Conservation (phyloP, 2,797 vertebrate species). For the Crossoptilon crossoptilon region DNA sequence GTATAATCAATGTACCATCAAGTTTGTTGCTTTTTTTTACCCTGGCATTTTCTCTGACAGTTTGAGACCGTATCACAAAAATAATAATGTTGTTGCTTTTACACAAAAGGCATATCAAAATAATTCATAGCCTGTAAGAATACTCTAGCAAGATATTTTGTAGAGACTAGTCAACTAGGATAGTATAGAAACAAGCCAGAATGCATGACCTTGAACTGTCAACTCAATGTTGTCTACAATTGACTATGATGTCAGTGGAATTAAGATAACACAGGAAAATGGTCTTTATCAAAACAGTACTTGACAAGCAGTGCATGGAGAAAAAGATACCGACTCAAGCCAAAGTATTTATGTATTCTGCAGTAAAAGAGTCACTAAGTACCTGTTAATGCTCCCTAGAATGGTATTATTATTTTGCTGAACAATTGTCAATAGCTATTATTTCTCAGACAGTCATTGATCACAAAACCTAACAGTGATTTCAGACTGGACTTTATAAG, state of each 20-base stretch:
- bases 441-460: background rate
- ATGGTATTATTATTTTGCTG: background rate
- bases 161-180: background rate
- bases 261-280: background rate
- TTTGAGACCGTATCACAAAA: slow-evolving; percentile 1
- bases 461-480: background rate
- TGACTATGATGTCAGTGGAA: background rate
- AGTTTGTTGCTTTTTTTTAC: background rate
- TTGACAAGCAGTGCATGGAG: background rate
- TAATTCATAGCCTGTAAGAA: background rate
- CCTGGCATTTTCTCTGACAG: background rate
- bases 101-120: background rate
- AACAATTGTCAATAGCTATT: background rate
- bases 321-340: background rate
- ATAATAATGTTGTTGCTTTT: background rate
- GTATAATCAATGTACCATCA: background rate
- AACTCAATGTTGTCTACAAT: background rate
- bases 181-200: background rate
- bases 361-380: background rate
- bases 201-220: background rate
- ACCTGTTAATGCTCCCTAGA: background rate
- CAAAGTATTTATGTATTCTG: background rate
- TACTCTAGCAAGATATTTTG: background rate
- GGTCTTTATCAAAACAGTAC: background rate
- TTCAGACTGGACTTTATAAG: background rate